phyloP scores from a whole-genome alignment of 2,888 invertebrate genomes.

The Nomada flava region DNA sequence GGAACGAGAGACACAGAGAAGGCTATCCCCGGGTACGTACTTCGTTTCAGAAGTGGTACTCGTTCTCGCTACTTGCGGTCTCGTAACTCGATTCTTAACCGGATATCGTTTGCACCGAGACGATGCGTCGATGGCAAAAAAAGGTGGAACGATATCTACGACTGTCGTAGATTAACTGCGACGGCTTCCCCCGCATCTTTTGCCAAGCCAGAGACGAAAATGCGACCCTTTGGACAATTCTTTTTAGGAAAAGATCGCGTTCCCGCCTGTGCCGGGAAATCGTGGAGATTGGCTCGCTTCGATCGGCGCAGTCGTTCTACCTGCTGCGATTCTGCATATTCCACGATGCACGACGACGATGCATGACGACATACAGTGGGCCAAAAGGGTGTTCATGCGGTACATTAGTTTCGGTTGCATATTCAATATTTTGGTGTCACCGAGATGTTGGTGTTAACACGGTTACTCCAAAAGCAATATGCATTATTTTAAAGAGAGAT shows the following conservation, averaged over 20 bases:
- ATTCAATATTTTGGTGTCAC: too few relatives aligned
- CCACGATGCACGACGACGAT: background rate
- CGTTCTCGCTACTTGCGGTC: conserved; percentile 61
- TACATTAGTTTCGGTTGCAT: too few relatives aligned
- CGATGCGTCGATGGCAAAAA: conserved; percentile 55
- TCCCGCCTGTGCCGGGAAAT: background rate
- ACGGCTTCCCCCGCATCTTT: background rate
- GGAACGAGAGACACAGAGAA: conserved; percentile 14
- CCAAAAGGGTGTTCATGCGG: too few relatives aligned
- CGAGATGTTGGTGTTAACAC: too few relatives aligned
- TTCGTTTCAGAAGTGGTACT: conserved; percentile 62
- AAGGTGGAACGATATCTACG: conserved; percentile 7
- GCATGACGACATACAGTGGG: background rate
- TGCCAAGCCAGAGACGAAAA: background rate
- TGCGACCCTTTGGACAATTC: background rate
- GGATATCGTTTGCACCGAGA: conserved; percentile 68
- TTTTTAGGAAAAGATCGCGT: conserved; percentile 2
- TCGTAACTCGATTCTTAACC: conserved; percentile 72
- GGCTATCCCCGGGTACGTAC: conserved; percentile 44
- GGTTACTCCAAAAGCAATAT: background rate
- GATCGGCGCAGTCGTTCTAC: too few relatives aligned
- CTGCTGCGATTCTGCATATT: too few relatives aligned
- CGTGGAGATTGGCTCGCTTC: too few relatives aligned
- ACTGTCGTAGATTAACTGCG: conserved; percentile 48
- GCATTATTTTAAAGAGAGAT: background rate